Evolutionary conservation across 2,888 invertebrate genomes (phyloP), one percentile per base, ranked within the genome.

Genomic region (Lasiommata megera): DNA sequence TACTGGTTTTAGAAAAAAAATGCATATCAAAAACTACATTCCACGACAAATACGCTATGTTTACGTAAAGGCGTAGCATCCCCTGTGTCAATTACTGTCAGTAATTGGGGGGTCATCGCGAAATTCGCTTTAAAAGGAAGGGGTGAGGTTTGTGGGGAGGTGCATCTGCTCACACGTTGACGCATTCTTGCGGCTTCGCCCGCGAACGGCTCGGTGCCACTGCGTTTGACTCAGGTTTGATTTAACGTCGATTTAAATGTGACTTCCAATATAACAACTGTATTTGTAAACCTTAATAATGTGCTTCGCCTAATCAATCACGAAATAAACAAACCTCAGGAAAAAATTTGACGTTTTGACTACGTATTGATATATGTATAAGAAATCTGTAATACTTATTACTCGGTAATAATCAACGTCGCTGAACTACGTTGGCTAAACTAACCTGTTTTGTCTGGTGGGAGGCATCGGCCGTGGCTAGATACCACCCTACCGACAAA

Each of bases 131-230:
- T 70, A 72, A 76, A 74, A 73, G 68, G 63, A 67, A 69, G 67
- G 68, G 63, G 65, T 56, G 63, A 58, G 61, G 64, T 59, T 23
- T 23, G 64, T 67, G 68, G 67, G 72, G 76, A 72, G 71, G 73
- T 63, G 79, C 76, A 82, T 82, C 82, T 83, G 81, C 80, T 79
- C 79, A 79, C 82, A 82, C 82, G 78, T 79, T 79, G 82, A 79
- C 79, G 84, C 87, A 86, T 87, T 88, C 82, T 84, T 87, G 84
- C 64, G 88, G 88, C 88, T 88, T 87, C 86, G 67, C 67, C 72
- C 72, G 74, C 76, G 74, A 68, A 68, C 50, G 67, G 77, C 60
- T 67, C 61, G 68, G 72, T 71, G 63, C 31, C 68, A 76, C 74
- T 41, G 38, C 53, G 43, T 23, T 37, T 16, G 5, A 46, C 5